Evolutionary conservation across 2,113 vertebrate genomes (phyloP), one percentile per base, ranked within the genome.

Genomic region (Hyperoodon ampullatus): DNA sequence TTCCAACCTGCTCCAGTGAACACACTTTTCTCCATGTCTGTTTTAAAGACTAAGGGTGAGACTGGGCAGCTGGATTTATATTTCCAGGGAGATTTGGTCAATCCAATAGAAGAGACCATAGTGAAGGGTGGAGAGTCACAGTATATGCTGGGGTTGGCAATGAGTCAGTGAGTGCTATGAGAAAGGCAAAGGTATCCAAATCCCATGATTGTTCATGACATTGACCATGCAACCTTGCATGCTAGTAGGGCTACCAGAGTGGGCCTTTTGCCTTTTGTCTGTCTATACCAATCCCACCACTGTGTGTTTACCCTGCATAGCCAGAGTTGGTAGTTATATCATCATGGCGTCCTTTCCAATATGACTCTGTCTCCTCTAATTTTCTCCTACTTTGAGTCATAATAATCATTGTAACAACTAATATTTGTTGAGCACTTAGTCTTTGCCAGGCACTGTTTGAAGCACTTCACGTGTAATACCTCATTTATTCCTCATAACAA

Each of bases 331-430:
- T 42, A 26, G n/a, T 85, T 61, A 85, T 47, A 61, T 77, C 60
- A 74, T 60, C 14, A 63, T 47, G 15, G 7, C 0, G 3, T 70
- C n/a, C 26, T 88, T 97, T 93, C 42, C 33, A 84, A 9, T 47
- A 30, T 28, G 4, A 2, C 23, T 68, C 24, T 66, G 26, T 30
- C 8, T 50, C 21, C 11, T 95, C n/a, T 82, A 33, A 50, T 74
- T 65, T 89, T 83, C 71, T 91, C 16, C 66, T 70, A 24, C 50
- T 93, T 82, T 60, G 58, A 94, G 23, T 94, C 53, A 72, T 81
- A 72, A 71, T 55, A 91, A 88, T 74, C 66, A 82, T 24, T 30
- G 4, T 47, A 50, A 53, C 30, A 90, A 58, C 15, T 65, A 53
- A 28, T 55, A 71, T 88, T 75, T 95, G 19, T 72, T 71, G 66